A percentile compares a stretch with the other conserved stretches of the same genome.
Evolutionary conservation across 2,888 invertebrate genomes (phyloP).

Genomic region (Anorthoa munda): DNA sequence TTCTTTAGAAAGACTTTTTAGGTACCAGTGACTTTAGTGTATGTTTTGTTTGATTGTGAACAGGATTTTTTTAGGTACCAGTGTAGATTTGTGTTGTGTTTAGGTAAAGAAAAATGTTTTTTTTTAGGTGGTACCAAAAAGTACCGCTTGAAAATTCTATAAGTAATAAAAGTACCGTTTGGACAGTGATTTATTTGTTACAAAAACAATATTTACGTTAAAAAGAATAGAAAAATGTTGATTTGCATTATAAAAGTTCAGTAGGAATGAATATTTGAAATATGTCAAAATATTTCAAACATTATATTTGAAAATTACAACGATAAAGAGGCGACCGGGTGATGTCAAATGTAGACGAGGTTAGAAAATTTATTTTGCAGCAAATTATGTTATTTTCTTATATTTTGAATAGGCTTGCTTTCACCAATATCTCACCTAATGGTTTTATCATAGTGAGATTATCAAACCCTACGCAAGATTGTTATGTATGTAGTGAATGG

Average conservation of each 20-base stretch:
- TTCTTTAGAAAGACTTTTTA: constrained; percentile 45
- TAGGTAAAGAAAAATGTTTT: background rate
- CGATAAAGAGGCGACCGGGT: constrained; percentile 31
- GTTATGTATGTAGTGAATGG: too few relatives aligned
- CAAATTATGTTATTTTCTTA: constrained; percentile 1
- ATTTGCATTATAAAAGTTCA: background rate
- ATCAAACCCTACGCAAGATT: background rate
- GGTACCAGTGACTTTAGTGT: constrained; percentile 34
- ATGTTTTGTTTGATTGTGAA: constrained; percentile 14
- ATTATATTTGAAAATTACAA: constrained; percentile 1
- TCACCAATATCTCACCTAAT: background rate
- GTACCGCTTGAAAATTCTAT: constrained; percentile 19
- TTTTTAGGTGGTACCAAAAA: constrained; percentile 35
- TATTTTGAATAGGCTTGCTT: background rate
- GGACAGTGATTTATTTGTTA: background rate
- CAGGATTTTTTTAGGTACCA: constrained; percentile 29
- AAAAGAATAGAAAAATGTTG: too few relatives aligned
- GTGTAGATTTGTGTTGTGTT: constrained; percentile 3
- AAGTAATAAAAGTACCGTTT: background rate
- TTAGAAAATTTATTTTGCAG: background rate
- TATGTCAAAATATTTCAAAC: background rate
- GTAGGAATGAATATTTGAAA: background rate
- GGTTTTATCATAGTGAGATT: background rate
- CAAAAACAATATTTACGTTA: background rate
- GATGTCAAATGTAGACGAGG: background rate